Percentiles rank a stretch among this genome's conserved stretches.
These are phyloP conservation scores for Grus americana DNA, from an alignment of 2,113 vertebrate species.

Conservation along the genomic window DNA sequence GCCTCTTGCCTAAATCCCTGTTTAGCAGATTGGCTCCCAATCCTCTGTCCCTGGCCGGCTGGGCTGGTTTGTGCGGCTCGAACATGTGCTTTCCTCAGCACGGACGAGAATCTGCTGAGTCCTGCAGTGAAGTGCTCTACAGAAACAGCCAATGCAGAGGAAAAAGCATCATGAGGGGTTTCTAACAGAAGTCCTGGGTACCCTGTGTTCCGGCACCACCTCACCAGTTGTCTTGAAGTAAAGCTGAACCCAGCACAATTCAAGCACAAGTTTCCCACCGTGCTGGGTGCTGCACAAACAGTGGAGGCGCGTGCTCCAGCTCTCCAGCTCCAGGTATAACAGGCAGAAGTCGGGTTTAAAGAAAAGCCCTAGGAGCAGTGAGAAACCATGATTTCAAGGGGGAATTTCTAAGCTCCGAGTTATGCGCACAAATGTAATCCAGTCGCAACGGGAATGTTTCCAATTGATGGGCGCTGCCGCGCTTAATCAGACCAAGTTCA, in stretches of 20 bases:
- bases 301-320: fast-evolving
- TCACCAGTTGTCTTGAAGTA: not conserved
- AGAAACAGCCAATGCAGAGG: not conserved
- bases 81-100: not conserved
- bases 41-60: not conserved
- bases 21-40: conserved; percentile 23
- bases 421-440: not conserved
- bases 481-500: not conserved
- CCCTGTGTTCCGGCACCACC: not conserved
- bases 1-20: conserved; percentile 46
- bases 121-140: not conserved
- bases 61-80: not conserved
- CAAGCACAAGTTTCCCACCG: fast-evolving
- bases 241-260: not conserved
- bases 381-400: conserved; percentile 2
- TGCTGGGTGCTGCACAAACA: not conserved
- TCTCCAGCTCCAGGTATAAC: not conserved
- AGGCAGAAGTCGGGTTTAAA: not conserved
- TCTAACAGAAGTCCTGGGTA: not conserved
- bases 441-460: not conserved
- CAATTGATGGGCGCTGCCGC: not conserved
- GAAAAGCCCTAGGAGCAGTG: not conserved
- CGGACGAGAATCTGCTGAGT: not conserved
- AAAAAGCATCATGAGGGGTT: not conserved
- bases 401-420: not conserved